These are phyloP conservation scores for Caenorhabditis afra DNA, from an alignment of 2,888 invertebrate genomes.

Conservation along the genomic window DNA sequence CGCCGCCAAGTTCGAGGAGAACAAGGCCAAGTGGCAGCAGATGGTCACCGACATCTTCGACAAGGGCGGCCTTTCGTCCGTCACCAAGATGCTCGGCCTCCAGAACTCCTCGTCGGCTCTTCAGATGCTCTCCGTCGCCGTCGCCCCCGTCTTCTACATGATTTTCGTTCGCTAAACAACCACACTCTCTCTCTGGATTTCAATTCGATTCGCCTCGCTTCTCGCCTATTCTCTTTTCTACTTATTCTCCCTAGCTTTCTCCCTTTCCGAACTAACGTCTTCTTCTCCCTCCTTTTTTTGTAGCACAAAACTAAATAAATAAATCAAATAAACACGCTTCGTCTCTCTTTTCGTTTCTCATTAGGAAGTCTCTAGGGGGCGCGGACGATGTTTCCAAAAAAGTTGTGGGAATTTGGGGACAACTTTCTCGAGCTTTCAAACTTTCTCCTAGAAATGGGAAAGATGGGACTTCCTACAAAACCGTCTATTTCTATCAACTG, in stretches of 20 bases:
- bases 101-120: slow-evolving; percentile 38
- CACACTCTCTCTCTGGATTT: slow-evolving; percentile 8
- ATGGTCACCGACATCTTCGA: slow-evolving; percentile 72
- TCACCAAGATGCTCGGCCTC: slow-evolving; percentile 61
- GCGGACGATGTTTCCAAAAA: slow-evolving; percentile 22
- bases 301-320: slow-evolving; percentile 35
- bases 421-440: neutral
- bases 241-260: neutral
- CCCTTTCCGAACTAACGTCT: neutral
- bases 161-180: slow-evolving; percentile 58
- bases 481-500: too few relatives aligned
- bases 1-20: slow-evolving; percentile 67
- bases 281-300: slow-evolving; percentile 12
- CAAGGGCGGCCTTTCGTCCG: slow-evolving; percentile 58
- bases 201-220: slow-evolving; percentile 27
- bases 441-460: neutral
- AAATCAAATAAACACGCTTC: slow-evolving; percentile 54
- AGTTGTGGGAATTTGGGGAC: too few relatives aligned
- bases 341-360: slow-evolving; percentile 28
- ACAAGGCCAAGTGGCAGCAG: slow-evolving; percentile 69
- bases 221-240: neutral
- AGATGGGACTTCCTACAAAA: neutral
- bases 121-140: slow-evolving; percentile 27
- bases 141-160: slow-evolving; percentile 64
- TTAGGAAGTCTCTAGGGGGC: slow-evolving; percentile 43